phyloP scores from a whole-genome alignment of 1,140 invertebrate species.

The Lepidurus arcticus region DNA sequence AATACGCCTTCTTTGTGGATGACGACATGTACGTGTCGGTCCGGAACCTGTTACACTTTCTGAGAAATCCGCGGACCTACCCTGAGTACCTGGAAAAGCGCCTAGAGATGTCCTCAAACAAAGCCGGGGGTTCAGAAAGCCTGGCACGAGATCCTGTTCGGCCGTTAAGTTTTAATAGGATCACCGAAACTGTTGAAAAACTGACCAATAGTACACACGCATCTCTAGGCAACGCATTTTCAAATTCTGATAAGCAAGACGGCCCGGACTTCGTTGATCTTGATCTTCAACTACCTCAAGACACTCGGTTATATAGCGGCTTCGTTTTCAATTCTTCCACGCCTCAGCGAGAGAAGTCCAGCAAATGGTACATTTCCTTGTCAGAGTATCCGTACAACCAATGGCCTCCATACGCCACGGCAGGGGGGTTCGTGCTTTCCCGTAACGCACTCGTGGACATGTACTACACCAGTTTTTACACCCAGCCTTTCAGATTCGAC shows the following conservation, averaged over 20 bases:
- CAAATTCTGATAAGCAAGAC: neutral
- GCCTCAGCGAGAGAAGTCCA: constrained; percentile 67
- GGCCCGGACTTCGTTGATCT: neutral
- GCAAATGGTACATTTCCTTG: constrained; percentile 82
- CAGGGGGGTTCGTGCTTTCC: constrained; percentile 75
- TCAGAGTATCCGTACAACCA: constrained; percentile 78
- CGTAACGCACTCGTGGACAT: constrained; percentile 63
- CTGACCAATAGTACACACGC: neutral
- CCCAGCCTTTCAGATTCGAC: constrained; percentile 78
- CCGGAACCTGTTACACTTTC: constrained; percentile 72
- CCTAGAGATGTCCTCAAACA: too few species aligned
- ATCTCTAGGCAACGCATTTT: neutral
- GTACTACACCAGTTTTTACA: constrained; percentile 69
- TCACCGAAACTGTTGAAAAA: neutral
- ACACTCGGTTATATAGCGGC: constrained; percentile 45
- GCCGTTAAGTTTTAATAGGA: neutral
- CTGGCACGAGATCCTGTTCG: too few species aligned
- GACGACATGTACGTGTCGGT: constrained; percentile 89
- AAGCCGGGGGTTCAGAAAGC: too few species aligned
- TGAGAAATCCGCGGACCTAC: constrained; percentile 64
- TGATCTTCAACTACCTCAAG: neutral
- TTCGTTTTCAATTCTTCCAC: constrained; percentile 65
- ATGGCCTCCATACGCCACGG: constrained; percentile 86
- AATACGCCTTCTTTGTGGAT: constrained; percentile 82
- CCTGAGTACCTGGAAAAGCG: constrained; percentile 47